Conservation (phyloP, 2,113 vertebrate species). For the Eretmochelys imbricata region DNA sequence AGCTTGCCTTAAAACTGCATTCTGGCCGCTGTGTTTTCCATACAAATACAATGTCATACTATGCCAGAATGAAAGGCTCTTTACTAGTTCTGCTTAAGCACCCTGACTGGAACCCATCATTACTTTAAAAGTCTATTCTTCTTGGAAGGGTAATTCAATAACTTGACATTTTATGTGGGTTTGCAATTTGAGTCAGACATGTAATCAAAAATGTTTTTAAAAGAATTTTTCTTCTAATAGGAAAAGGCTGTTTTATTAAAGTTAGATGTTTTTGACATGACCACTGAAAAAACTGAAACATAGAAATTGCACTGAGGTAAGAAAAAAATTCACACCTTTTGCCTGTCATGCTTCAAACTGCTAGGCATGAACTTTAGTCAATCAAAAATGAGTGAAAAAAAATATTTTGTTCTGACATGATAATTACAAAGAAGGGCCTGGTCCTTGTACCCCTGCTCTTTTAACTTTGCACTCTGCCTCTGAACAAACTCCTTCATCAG, state of each 20-base stretch:
- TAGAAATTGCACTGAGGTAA: constrained; percentile 15
- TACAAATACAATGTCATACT: constrained; percentile 45
- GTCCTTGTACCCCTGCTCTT: background rate
- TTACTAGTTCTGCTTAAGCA: constrained; percentile 26
- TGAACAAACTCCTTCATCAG: background rate
- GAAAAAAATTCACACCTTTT: constrained; percentile 51
- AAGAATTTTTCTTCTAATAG: constrained; percentile 13
- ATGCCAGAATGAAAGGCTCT: background rate
- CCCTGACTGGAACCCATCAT: constrained; percentile 30
- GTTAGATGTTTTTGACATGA: constrained; percentile 18
- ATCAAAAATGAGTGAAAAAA: constrained; percentile 57
- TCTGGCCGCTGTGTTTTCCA: background rate
- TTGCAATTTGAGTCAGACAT: constrained; percentile 39
- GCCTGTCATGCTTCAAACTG: constrained; percentile 44
- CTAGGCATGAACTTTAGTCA: constrained; percentile 49
- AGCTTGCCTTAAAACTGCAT: constrained; percentile 21
- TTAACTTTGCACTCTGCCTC: background rate
- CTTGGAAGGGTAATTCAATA: constrained; percentile 41
- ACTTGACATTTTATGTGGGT: constrained; percentile 21
- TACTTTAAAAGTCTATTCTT: constrained; percentile 41
- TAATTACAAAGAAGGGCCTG: constrained; percentile 71
- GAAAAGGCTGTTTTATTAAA: constrained; percentile 23
- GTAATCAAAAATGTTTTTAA: constrained; percentile 1
- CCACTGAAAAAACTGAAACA: constrained; percentile 1
- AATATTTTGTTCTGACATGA: constrained; percentile 63